Percentiles rank a stretch among this genome's conserved stretches.
These are phyloP conservation scores for Leptodactylus fallax DNA, from an alignment of 2,797 vertebrate genomes.

Conservation along the genomic window DNA sequence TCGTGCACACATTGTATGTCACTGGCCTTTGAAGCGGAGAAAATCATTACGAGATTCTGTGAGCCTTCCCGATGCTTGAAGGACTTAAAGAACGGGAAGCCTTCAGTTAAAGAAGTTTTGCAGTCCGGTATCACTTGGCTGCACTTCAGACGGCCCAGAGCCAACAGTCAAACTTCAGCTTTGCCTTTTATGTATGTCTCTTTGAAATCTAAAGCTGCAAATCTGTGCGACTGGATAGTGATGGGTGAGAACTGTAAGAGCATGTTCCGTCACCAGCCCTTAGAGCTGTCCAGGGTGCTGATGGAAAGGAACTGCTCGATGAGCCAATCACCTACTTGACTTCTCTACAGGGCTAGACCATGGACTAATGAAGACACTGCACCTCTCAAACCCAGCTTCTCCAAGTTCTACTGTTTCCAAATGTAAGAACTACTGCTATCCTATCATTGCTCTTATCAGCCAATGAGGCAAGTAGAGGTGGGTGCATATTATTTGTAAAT, in stretches of 20 bases:
- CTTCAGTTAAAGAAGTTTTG: conserved; percentile 19
- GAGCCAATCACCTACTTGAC: neutral
- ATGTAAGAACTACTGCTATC: neutral
- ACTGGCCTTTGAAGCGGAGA: neutral
- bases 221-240: neutral
- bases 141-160: conserved; percentile 22
- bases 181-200: neutral
- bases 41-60: conserved; percentile 3
- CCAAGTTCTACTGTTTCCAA: neutral
- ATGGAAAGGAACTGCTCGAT: neutral
- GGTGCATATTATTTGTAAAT: neutral
- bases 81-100: conserved; percentile 11
- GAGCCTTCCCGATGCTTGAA: conserved; percentile 3
- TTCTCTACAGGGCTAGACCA: neutral
- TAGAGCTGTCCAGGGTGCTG: neutral
- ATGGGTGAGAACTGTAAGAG: neutral
- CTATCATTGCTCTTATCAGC: neutral
- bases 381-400: neutral
- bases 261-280: neutral
- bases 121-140: conserved; percentile 17
- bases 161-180: conserved; percentile 23
- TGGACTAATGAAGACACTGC: neutral
- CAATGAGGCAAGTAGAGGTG: neutral
- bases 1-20: neutral
- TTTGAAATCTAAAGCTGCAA: neutral